Percentiles rank a stretch among this genome's conserved stretches.
Conservation (phyloP, 64 coral and sea anemone genomes). For the Trachythela sp. region DNA sequence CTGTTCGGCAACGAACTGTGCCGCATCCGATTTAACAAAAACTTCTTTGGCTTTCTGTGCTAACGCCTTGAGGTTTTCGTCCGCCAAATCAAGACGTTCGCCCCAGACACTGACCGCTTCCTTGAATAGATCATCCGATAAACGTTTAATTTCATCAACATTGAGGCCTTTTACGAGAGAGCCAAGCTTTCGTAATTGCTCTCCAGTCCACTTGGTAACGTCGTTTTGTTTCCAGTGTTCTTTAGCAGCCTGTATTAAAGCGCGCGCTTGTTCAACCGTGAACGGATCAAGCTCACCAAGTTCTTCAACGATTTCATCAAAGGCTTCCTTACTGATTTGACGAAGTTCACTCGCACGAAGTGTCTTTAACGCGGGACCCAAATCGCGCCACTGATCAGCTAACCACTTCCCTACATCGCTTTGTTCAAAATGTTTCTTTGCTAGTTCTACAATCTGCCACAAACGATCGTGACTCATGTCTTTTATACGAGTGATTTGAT, state of each 20-base stretch:
- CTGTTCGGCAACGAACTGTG: constrained; percentile 51
- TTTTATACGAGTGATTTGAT: constrained; percentile 67
- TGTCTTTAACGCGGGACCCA: constrained; percentile 73
- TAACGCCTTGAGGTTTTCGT: constrained; percentile 64
- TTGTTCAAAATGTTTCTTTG: constrained; percentile 80
- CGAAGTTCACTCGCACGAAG: constrained; percentile 74
- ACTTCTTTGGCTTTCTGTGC: constrained; percentile 73
- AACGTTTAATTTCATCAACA: constrained; percentile 53
- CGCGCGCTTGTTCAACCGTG: constrained; percentile 58
- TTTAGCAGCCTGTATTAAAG: constrained; percentile 69
- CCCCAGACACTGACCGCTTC: constrained; percentile 82
- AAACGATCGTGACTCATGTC: constrained; percentile 60
- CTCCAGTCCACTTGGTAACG: constrained; percentile 70
- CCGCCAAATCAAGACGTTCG: constrained; percentile 53
- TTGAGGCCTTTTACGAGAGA: constrained; percentile 76
- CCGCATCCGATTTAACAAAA: constrained; percentile 37
- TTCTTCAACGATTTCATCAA: constrained; percentile 76
- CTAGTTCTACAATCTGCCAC: constrained; percentile 58
- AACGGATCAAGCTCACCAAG: constrained; percentile 49
- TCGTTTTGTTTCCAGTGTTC: constrained; percentile 66
- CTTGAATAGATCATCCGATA: constrained; percentile 71
- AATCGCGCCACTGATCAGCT: constrained; percentile 63
- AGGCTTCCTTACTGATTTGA: constrained; percentile 63
- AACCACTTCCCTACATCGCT: constrained; percentile 89
- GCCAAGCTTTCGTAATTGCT: constrained; percentile 69